These are phyloP conservation scores for Stenodera caucasica DNA, from an alignment of 2,888 invertebrate genomes.

Conservation along the genomic window DNA sequence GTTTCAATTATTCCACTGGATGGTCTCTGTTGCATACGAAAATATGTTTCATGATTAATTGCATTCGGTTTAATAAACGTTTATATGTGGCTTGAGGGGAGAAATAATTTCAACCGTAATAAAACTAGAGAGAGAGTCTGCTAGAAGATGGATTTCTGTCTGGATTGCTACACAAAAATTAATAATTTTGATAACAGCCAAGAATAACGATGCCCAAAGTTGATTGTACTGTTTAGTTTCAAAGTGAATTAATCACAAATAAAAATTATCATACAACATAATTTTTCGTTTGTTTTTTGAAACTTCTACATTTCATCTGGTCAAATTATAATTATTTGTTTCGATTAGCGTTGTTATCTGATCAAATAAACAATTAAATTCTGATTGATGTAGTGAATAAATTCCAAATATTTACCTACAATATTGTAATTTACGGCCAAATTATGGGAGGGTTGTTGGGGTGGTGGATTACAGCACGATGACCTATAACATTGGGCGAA, in stretches of 20 bases:
- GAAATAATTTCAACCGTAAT: neutral
- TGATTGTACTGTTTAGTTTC: too few relatives aligned
- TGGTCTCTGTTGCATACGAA: neutral
- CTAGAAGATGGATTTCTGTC: neutral
- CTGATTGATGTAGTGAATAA: too few relatives aligned
- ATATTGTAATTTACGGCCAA: neutral
- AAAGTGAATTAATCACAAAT: too few relatives aligned
- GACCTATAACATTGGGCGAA: constrained; percentile 35
- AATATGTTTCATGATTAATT: neutral
- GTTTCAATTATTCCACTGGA: neutral
- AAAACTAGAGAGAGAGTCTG: neutral
- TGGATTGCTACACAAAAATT: constrained; percentile 1
- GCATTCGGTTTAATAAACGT: neutral
- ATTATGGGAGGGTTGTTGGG: neutral
- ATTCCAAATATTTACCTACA: too few relatives aligned
- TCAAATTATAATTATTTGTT: too few relatives aligned
- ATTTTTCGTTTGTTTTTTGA: too few relatives aligned
- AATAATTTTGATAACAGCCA: neutral
- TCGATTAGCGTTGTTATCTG: too few relatives aligned
- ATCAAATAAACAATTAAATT: too few relatives aligned
- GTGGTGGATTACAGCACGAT: constrained; percentile 29
- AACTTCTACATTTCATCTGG: too few relatives aligned
- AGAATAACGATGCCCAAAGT: too few relatives aligned
- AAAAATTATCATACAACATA: too few relatives aligned
- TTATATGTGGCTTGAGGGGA: neutral